Conservation (phyloP, 1,140 invertebrate genomes). For the Euschistus heros region DNA sequence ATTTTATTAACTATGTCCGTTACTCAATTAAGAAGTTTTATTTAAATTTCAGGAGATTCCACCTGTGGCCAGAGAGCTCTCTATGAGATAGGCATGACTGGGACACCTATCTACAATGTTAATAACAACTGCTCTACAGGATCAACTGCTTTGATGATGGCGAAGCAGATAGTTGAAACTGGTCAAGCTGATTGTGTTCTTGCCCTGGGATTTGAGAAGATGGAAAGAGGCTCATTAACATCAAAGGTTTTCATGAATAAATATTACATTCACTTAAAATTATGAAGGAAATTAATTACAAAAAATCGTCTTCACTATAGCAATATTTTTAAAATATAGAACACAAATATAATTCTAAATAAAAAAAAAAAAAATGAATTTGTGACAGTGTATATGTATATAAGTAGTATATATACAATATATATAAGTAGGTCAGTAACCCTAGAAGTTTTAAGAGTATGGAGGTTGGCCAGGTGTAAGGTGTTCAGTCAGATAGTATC, state of each 20-base stretch:
- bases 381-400: no score
- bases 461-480: no score
- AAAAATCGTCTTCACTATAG: no score
- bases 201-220: slow-evolving; percentile 96
- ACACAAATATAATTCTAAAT: no score
- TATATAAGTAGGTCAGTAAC: no score
- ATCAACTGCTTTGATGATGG: slow-evolving; percentile 80
- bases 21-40: background rate
- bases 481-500: no score
- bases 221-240: slow-evolving; percentile 82
- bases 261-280: no score
- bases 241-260: slow-evolving; percentile 48
- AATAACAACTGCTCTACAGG: slow-evolving; percentile 98
- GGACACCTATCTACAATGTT: slow-evolving; percentile 96
- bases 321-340: no score
- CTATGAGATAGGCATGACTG: slow-evolving; percentile 91
- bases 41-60: slow-evolving; percentile 62
- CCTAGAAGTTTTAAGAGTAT: no score
- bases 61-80: slow-evolving; percentile 89
- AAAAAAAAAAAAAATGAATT: no score
- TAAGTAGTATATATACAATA: no score
- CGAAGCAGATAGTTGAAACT: slow-evolving; percentile 80
- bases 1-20: background rate
- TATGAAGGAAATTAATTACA: no score
- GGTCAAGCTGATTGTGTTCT: slow-evolving; percentile 77